phyloP scores from a whole-genome alignment of 1,140 invertebrate genomes.

The Paraescarpia echinospica region DNA sequence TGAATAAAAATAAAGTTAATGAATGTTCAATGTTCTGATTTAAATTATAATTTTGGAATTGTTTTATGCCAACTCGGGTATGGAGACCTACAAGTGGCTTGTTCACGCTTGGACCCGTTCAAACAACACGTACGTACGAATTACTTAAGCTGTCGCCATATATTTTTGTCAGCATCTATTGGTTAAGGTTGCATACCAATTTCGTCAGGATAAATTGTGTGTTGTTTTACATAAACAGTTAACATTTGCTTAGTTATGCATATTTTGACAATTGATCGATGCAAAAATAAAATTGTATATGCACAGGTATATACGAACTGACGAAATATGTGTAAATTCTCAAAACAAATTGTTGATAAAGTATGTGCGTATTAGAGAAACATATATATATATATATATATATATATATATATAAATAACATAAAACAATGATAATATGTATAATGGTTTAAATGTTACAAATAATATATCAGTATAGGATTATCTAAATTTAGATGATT shows the following conservation, averaged over 20 bases:
- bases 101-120: too few species aligned
- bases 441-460: too few species aligned
- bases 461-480: too few species aligned
- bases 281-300: neutral
- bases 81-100: neutral
- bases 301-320: neutral
- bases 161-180: too few species aligned
- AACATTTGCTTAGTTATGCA: neutral
- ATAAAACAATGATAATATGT: neutral
- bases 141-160: too few species aligned
- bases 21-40: too few species aligned
- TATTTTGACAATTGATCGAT: neutral
- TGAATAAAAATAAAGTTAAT: neutral
- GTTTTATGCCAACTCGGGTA: neutral
- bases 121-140: too few species aligned
- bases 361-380: neutral
- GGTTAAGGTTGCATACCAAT: too few species aligned
- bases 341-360: too few species aligned
- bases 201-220: too few species aligned
- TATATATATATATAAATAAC: neutral
- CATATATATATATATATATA: conserved; percentile 3
- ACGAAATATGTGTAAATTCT: too few species aligned
- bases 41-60: neutral
- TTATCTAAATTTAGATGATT: too few species aligned
- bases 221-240: neutral